Evolutionary conservation across 2,888 invertebrate species (phyloP).

Genomic region (Crematogaster levior): DNA sequence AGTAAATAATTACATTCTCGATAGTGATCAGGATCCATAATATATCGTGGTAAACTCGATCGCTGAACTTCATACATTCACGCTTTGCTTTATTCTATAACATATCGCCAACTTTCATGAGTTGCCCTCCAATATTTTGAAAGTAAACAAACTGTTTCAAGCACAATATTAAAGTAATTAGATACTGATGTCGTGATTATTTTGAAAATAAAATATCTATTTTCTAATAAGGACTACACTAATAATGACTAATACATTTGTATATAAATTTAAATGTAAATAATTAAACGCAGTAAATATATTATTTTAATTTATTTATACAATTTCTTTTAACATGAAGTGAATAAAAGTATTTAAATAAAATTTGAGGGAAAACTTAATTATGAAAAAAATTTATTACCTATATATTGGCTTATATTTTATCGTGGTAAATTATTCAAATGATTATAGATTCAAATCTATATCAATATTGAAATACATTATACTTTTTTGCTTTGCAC

Average conservation of each 20-base stretch:
- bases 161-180: neutral
- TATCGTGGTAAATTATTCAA: neutral
- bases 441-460: no score
- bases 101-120: slow-evolving; percentile 26
- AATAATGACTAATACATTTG: neutral
- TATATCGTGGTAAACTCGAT: slow-evolving; percentile 25
- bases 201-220: neutral
- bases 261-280: neutral
- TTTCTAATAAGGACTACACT: no score
- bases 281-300: neutral
- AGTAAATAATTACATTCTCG: slow-evolving; percentile 27
- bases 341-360: neutral
- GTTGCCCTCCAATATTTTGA: neutral
- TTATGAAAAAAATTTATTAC: neutral
- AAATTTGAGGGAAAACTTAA: neutral
- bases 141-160: neutral
- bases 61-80: neutral
- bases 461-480: neutral
- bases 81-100: neutral
- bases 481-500: neutral
- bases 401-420: neutral
- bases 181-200: neutral
- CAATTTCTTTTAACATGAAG: neutral
- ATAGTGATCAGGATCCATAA: slow-evolving; percentile 20
- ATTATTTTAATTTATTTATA: neutral